Base-by-base conservation (phyloP, 2,888 invertebrate genomes). In the Escarpia spicata region DNA sequence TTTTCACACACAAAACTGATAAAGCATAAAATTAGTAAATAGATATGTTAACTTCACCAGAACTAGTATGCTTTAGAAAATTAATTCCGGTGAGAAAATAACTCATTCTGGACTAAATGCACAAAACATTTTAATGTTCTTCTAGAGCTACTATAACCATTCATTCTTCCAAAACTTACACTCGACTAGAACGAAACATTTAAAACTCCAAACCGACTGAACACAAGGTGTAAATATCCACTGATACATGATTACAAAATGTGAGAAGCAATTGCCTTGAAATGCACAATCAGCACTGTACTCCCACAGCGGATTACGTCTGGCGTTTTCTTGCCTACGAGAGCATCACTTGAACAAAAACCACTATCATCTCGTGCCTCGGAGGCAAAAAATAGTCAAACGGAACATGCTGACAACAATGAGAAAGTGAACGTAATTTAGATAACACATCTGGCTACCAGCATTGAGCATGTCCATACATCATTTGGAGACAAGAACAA, bases 401-500 rank as follows among this genome's bases (percentile, higher is more conserved):
- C 6, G n/a, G 75, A 26, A 75, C n/a, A 75, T 75, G 75, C 75
- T 26, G 26, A 75, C 26, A 75, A 75, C 75, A 75, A 6, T 6
- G 26, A 19, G n/a, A 19, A 75, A 75, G 75, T 26, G 26, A 75
- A 26, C 26, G 19, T 75, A 75, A 26, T n/a, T 75, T 26, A 75
- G n/a, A 75, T 26, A 19, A 19, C 19, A 75, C 75, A 75, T 6
- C 75, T 26, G 75, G 19, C 75, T 75, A 75, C 75, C 75, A 75
- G 75, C n/a, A 15, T 3, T 75, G 75, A 4, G 75, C 19, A n/a
- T 75, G n/a, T 26, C 26, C n/a, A 75, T 75, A 75, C 75, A 26
- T 75, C 75, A 75, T 26, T 75, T 19, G 75, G n/a, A 75, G 75
- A 75, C 75, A 75, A 75, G 75, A 75, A 75, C 75, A 75, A 75